A percentile compares a stretch with the other conserved stretches of the same genome.
Conservation (phyloP, 2,888 invertebrate species). For the Rhagophthalmus giganteus region DNA sequence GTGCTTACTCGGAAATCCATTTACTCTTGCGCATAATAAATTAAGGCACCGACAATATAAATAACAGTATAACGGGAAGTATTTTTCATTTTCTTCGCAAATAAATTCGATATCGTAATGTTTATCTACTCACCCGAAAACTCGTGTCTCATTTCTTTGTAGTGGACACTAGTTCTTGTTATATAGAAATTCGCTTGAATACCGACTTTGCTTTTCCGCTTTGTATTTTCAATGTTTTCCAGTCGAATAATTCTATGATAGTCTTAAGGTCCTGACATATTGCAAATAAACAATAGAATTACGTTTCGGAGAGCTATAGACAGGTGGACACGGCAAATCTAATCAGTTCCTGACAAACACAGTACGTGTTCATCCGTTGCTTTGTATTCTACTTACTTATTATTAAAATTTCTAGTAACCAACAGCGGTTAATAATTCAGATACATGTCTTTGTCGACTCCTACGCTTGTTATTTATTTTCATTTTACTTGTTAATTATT, state of each 20-base stretch:
- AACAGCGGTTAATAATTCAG: too few species aligned
- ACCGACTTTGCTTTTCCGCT: conserved; percentile 5
- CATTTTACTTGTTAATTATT: too few species aligned
- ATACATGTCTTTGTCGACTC: too few species aligned
- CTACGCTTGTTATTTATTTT: too few species aligned
- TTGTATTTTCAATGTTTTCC: conserved; percentile 34
- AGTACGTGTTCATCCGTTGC: too few species aligned
- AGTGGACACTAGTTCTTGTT: conserved; percentile 8
- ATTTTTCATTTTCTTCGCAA: conserved; percentile 43
- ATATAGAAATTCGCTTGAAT: conserved; percentile 6
- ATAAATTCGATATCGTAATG: too few species aligned
- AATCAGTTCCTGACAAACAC: conserved; percentile 28
- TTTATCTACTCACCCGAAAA: too few species aligned
- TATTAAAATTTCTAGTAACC: too few species aligned
- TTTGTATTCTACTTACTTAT: too few species aligned
- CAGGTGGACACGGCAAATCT: conserved; percentile 30
- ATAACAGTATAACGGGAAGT: conserved; percentile 35
- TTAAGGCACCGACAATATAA: conserved; percentile 35
- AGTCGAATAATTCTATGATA: conserved; percentile 31
- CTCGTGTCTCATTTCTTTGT: neutral
- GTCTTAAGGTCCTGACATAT: conserved; percentile 32
- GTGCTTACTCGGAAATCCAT: conserved; percentile 21
- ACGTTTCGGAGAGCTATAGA: conserved; percentile 28
- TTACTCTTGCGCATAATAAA: conserved; percentile 37
- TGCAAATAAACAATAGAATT: conserved; percentile 40